Evolutionary conservation across 2,113 vertebrate species (phyloP).

Genomic region (Ptyas mucosa): DNA sequence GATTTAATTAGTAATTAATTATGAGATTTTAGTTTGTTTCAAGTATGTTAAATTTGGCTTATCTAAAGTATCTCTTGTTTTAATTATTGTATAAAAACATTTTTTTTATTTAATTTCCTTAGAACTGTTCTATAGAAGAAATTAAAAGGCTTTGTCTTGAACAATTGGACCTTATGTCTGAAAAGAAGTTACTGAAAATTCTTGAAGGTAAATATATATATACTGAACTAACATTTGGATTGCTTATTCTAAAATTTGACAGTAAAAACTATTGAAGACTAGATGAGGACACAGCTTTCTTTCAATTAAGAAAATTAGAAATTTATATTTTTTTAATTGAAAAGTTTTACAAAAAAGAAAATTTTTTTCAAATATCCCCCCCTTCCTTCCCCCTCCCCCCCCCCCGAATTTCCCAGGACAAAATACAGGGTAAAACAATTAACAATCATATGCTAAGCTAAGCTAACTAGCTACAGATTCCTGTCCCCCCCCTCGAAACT

Average conservation of each 20-base stretch:
- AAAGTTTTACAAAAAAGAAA: no score
- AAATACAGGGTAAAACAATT: no score
- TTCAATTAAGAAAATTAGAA: neutral
- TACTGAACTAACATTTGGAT: neutral
- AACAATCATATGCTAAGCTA: no score
- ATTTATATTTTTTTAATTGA: no score
- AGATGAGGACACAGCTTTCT: neutral
- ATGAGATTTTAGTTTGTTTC: neutral
- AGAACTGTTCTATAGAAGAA: slow-evolving; percentile 87
- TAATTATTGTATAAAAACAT: neutral
- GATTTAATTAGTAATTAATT: neutral
- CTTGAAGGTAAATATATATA: slow-evolving; percentile 81
- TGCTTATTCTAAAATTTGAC: neutral
- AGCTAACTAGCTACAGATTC: no score
- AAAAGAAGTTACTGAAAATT: slow-evolving; percentile 86
- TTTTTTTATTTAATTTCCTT: slow-evolving; percentile 26
- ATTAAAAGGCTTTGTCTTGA: slow-evolving; percentile 91
- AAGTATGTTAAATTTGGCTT: neutral
- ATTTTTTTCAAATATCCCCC: no score
- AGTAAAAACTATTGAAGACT: neutral
- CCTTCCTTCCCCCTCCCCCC: no score
- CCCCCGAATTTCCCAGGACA: no score
- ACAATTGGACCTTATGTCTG: slow-evolving; percentile 85
- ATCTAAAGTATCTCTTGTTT: neutral
- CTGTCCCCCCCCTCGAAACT: no score